Base-by-base conservation (phyloP, 2,888 invertebrate species). In the Danaus chrysippus region DNA sequence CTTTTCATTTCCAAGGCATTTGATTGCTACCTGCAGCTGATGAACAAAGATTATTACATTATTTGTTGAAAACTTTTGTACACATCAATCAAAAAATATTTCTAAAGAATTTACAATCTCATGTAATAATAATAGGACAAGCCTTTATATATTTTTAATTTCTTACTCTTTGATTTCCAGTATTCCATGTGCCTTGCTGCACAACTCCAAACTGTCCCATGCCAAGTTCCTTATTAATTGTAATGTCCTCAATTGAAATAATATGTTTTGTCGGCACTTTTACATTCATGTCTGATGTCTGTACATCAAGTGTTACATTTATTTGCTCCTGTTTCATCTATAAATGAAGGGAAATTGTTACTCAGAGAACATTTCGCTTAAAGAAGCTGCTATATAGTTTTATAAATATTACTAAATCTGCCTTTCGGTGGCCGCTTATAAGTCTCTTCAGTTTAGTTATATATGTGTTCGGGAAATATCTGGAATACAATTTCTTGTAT, bases 121-220 rank as follows among this genome's bases (percentile, higher is more conserved):
- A 34, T 34, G 23, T 34, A 34, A 5, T 34, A 34, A 34, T 34
- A 34, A 34, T 34, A 34, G 8, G 8, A 19, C 3, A 11, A 41
- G 11, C 13, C 44, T 23, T 42, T 12, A n/a, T 52, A 10, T 12
- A 56, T 43, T 42, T 44, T 42, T 34, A 58, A 52, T 46, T 63
- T 78, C 91, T 87, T 84, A 97, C 96, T 87, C 97, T 93, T 86
- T 98, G 97, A 63, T 96, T 97, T 71, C 97, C 97, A 78, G 98
- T 97, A 56, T 96, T 97, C 98, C 98, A 99, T 10, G 98, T 96
- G 3, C 98, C 99, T 86, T 98, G 99, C 81, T 98, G 98, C 0
- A 99, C 99, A 12, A 98, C 96, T 5, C 99, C 99, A 90, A 99
- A 99, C 84, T 99, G 99, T 12, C 99, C 99, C 75, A 95, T 96